Evolutionary conservation across 2,888 invertebrate species (phyloP), one percentile per base, ranked within the genome.

Genomic region (Corbicula japonica): DNA sequence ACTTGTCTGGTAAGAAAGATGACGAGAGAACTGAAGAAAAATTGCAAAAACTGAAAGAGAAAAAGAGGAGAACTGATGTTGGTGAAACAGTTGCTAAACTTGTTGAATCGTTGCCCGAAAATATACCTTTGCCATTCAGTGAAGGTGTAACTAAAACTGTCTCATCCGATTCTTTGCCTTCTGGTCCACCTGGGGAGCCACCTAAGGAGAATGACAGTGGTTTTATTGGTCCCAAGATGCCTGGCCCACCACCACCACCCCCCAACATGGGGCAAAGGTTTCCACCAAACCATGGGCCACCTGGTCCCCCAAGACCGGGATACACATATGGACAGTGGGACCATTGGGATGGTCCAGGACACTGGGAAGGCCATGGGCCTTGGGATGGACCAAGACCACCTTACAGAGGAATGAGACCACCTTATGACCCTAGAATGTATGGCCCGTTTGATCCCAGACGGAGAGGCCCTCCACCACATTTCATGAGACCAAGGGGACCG

Each of bases 321-420:
- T 75, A 71, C 50, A 52, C 60, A 30, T 76, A 72, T 32, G 74
- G 69, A 34, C 76, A 76, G 30, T 80, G 72, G 75, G 80, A 79
- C 34, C 71, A 74, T 56, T 83, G 83, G 83, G 77, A 74, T 56
- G 78, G 75, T 44, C 80, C 63, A 18, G 82, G 82, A 8, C 73
- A 58, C 26, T 83, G 83, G 83, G 83, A 83, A 44, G 54, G 72
- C 10, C 75, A 50, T 38, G 75, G 76, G 12, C 74, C 71, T 30
- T 76, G 83, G 6, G 78, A 73, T 10, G 76, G 83, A n/a, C 79
- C 65, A 30, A 74, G 80, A 61, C 78, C 76, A 38, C 84, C 83
- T 41, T 83, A 75, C 56, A 77, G 83, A 58, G 84, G 85, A 34
- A 86, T 87, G 86, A 86, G 87, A 56, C 87, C 87, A 23, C 86